Evolutionary conservation across 2,888 invertebrate genomes (phyloP).

Genomic region (Philhelius pedissequus): DNA sequence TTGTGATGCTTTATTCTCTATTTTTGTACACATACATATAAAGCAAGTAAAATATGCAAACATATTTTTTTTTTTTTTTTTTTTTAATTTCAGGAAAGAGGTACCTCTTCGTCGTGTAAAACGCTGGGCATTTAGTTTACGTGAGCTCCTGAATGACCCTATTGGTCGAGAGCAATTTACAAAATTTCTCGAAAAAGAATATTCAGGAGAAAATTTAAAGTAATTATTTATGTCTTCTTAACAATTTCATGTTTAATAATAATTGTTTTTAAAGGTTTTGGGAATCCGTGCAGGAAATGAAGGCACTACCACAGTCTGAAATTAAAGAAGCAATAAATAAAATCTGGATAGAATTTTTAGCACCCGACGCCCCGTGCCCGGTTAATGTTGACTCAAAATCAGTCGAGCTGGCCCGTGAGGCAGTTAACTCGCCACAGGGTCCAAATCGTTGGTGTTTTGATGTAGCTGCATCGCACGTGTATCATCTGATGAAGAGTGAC

Average conservation of each 20-base stretch:
- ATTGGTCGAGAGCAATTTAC: slow-evolving; percentile 97
- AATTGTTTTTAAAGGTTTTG: slow-evolving; percentile 87
- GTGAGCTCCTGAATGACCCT: slow-evolving; percentile 96
- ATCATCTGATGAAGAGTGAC: slow-evolving; percentile 99
- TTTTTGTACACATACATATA: no score
- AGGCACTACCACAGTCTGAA: slow-evolving; percentile 91
- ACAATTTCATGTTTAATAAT: background rate
- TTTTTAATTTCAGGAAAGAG: slow-evolving; percentile 87
- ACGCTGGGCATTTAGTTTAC: slow-evolving; percentile 97
- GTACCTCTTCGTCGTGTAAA: slow-evolving; percentile 95
- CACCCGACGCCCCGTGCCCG: slow-evolving; percentile 95
- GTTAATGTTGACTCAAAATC: slow-evolving; percentile 98
- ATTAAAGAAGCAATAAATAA: slow-evolving; percentile 90
- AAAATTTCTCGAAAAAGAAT: slow-evolving; percentile 97
- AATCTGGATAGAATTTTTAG: slow-evolving; percentile 96
- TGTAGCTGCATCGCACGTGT: slow-evolving; percentile 98
- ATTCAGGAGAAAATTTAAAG: slow-evolving; percentile 99
- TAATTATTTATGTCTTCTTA: slow-evolving; percentile 78
- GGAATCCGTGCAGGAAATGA: slow-evolving; percentile 96
- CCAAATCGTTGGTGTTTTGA: slow-evolving; percentile 97
- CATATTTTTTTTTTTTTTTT: no score
- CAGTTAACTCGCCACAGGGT: slow-evolving; percentile 82
- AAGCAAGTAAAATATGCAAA: no score
- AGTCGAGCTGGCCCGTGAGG: slow-evolving; percentile 89
- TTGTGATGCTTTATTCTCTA: no score